Percentiles rank a stretch among this genome's conserved stretches.
Conservation (phyloP, 2,113 vertebrate species). For the Dicerorhinus sumatrensis region DNA sequence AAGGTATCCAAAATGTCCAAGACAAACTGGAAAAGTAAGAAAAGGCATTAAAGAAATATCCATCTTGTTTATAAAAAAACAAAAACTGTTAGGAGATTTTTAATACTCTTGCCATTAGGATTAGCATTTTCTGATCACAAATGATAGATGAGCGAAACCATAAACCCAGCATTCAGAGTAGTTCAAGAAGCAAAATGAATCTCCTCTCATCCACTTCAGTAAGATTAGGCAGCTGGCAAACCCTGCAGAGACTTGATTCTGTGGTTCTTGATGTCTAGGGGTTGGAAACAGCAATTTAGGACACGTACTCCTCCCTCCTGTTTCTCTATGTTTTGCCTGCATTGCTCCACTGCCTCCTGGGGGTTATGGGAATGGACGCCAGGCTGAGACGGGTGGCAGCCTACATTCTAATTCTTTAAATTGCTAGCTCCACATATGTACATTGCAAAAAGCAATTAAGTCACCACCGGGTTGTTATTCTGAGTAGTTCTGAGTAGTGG, state of each 20-base stretch:
- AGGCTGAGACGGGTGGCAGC: background rate
- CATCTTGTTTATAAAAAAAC: background rate
- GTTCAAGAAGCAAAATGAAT: background rate
- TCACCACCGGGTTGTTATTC: background rate
- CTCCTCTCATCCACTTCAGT: background rate
- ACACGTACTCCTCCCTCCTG: background rate
- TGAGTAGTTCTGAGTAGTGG: background rate
- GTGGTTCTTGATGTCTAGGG: background rate
- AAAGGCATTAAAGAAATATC: background rate
- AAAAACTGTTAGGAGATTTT: background rate
- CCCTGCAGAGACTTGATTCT: rapidly evolving
- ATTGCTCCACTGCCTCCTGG: background rate
- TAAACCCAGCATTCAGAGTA: background rate
- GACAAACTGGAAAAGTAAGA: background rate
- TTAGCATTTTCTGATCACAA: background rate
- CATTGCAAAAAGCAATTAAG: background rate
- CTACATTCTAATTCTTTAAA: background rate
- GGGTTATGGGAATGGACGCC: rapidly evolving
- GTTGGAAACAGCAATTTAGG: background rate
- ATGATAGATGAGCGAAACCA: background rate
- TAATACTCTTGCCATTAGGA: background rate
- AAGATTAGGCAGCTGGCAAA: background rate
- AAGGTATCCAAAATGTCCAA: background rate
- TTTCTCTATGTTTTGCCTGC: background rate
- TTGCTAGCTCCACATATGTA: background rate